Evolutionary conservation across 2,797 vertebrate genomes (phyloP), one percentile per base, ranked within the genome.

Genomic region (Enoplosus armatus): DNA sequence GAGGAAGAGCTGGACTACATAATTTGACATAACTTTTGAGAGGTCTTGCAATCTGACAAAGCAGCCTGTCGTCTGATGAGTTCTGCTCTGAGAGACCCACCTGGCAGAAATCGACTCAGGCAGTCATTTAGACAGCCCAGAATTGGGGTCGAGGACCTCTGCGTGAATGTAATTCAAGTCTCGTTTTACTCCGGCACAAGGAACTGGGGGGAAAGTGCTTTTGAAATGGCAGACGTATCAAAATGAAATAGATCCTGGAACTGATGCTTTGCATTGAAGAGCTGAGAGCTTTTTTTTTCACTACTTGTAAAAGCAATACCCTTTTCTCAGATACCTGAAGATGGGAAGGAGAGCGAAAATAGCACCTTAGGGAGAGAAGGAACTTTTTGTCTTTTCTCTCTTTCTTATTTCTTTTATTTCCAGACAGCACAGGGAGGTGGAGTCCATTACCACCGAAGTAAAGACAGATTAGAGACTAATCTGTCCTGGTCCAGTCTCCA

Each of bases 101-200:
- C 87, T 72, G 78, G 65, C 79, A 84, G 79, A 85, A 87, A 91
- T 84, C 31, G 65, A 88, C 86, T 91, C 66, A 75, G 89, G 72
- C 89, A 87, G 76, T 90, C 88, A 90, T 87, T 92, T 87, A 90
- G 72, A 89, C 63, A 83, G 72, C 72, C 53, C 47, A 76, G 79
- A 80, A 94, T 91, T 90, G 92, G 74, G 92, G 86, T 94, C 82
- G 8, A 72, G 72, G 82, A 93, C 89, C 85, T 89, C 73, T 45
- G 71, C 9, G 14, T 79, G 74, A 75, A 82, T 79, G 71, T 83
- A 88, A 90, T 89, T 83, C 75, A 81, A 77, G 72, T 45, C 80
- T 83, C 63, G 64, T 83, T 90, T 80, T 61, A 85, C 31, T 63
- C 18, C 5, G 14, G 60, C 68, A 43, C 29, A 33, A 43, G 9